Base-by-base conservation (phyloP, 2,888 invertebrate species). In the Rhamphomyia laevipes region DNA sequence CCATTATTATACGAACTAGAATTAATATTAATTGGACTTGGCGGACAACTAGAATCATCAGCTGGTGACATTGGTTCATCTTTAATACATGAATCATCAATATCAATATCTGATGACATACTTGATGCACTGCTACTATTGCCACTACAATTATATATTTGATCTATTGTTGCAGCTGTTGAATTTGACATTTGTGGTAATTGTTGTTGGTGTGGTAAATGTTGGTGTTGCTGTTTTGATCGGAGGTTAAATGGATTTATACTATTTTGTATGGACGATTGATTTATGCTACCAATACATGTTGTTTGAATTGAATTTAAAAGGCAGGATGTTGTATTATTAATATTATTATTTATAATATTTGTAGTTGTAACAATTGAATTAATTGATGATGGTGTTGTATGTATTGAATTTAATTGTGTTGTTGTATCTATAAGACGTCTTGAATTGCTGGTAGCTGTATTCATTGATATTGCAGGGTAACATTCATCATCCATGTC, bases 401-500 rank as follows among this genome's bases (percentile, higher is more conserved):
- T 42, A 27, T 44, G 43, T 49, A 40, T 17, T 40, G 63, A 62
- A 57, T 64, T 63, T 47, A 64, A 62, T 27, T 17, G 27, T 50
- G 61, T 55, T 47, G 55, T 59, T 54, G 60, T 57, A 43, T 54
- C 57, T 23, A 54, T 51, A 2, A 49, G 45, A 35, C 54, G 53
- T 45, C 58, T 63, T 46, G 66, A 54, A 54, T 68, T 68, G 54
- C 70, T 74, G 50, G 76, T 74, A 18, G 77, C 75, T 47, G 75
- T 72, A 60, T 77, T 78, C 66, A 88, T 80, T 54, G 88, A 81
- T 65, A 88, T 86, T 50, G 83, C 80, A 51, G 86, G 86, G 71
- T 86, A 89, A 68, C 87, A 87, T 65, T 91, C 90, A 61, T 90
- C 89, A 68, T 91, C 91, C 83, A 90, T 86, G 62, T 91, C 91